A percentile compares a stretch with the other conserved stretches of the same genome.
Evolutionary conservation across 37 sponge, comb jelly and placozoan species (phyloP).

Genomic region (Oopsacas minuta): DNA sequence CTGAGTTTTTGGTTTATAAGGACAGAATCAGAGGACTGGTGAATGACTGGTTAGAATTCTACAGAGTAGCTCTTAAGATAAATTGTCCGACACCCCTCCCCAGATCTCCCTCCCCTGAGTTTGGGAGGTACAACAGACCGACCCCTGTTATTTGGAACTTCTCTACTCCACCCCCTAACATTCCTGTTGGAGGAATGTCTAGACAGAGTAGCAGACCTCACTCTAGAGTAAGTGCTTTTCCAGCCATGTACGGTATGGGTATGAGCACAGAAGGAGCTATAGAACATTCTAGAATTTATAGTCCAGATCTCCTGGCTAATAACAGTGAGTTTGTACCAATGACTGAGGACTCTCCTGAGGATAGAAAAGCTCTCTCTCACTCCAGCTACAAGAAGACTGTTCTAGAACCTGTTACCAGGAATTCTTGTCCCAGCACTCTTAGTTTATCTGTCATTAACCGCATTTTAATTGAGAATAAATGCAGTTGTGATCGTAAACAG

Average conservation of each 20-base stretch:
- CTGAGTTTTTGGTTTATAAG: not conserved
- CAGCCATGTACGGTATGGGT: not conserved
- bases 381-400: not conserved
- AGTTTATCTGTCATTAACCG: not conserved
- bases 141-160: not conserved
- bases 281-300: not conserved
- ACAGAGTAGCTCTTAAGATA: not conserved
- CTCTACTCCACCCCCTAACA: slow-evolving; percentile 12
- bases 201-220: not conserved
- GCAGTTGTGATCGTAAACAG: slow-evolving; percentile 46
- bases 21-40: not conserved
- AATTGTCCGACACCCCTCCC: not conserved
- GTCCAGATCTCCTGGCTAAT: not conserved
- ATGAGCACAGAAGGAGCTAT: not conserved
- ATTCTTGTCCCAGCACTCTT: not conserved
- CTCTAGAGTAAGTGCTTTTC: not conserved
- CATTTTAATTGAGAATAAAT: not conserved
- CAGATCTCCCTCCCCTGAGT: slow-evolving; percentile 9
- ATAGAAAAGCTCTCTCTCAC: not conserved
- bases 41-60: slow-evolving; percentile 19
- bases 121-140: not conserved
- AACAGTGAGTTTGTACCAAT: not conserved
- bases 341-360: not conserved
- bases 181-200: not conserved
- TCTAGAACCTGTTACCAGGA: not conserved